These are phyloP conservation scores for Dicyrtoma fusca DNA, from an alignment of 2,888 invertebrate genomes.

Conservation along the genomic window DNA sequence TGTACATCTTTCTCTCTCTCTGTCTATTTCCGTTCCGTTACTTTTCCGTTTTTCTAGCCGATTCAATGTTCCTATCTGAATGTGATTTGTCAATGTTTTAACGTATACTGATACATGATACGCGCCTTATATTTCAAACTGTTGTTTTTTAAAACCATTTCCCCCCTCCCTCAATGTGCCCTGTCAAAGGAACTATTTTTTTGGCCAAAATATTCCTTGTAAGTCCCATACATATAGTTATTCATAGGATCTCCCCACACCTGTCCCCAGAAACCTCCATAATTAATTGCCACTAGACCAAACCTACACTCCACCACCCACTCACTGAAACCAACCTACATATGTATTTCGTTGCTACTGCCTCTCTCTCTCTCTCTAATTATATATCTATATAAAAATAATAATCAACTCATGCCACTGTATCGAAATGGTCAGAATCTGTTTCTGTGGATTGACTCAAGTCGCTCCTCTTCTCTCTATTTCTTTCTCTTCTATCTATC, in stretches of 20 bases:
- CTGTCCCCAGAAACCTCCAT: too few species aligned
- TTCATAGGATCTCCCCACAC: background rate
- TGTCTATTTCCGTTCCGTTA: slow-evolving; percentile 3
- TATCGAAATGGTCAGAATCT: too few species aligned
- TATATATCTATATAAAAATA: background rate
- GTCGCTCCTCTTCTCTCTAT: too few species aligned
- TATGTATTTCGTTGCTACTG: slow-evolving; percentile 11
- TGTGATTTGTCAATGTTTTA: slow-evolving; percentile 18
- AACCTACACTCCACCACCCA: too few species aligned
- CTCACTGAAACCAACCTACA: too few species aligned
- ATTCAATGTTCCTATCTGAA: background rate
- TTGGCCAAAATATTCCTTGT: too few species aligned
- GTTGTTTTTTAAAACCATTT: too few species aligned
- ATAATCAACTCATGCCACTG: background rate
- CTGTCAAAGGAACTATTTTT: too few species aligned
- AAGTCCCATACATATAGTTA: too few species aligned
- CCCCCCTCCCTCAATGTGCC: too few species aligned
- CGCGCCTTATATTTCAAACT: slow-evolving; percentile 17
- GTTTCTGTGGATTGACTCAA: too few species aligned
- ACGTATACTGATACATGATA: slow-evolving; percentile 26
- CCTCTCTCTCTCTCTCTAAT: background rate
- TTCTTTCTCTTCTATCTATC: slow-evolving; percentile 2
- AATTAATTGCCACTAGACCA: too few species aligned
- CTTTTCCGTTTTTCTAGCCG: background rate
- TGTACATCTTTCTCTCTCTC: background rate